Conservation (phyloP, 2,888 invertebrate genomes). For the Phoenoteleia sp. region DNA sequence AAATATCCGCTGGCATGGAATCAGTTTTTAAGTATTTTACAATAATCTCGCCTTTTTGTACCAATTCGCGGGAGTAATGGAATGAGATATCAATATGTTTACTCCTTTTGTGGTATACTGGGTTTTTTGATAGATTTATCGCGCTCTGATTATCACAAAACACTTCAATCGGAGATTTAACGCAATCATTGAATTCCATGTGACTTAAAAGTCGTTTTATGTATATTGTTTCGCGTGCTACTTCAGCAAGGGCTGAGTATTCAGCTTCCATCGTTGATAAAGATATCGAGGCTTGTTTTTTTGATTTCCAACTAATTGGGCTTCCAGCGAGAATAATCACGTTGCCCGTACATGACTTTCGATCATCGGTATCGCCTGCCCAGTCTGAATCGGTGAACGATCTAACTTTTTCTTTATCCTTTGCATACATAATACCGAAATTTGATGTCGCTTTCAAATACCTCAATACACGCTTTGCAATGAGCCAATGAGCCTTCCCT, state of each 20-base stretch:
- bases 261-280: conserved; percentile 42
- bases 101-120: conserved; percentile 56
- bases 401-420: conserved; percentile 20
- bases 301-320: conserved; percentile 17
- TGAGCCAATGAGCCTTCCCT: conserved; percentile 25
- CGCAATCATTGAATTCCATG: conserved; percentile 29
- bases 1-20: conserved; percentile 50
- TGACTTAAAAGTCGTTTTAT: conserved; percentile 4
- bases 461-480: conserved; percentile 66
- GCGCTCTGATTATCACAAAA: conserved; percentile 8
- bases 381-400: conserved; percentile 69
- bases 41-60: conserved; percentile 53
- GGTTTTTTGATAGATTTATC: conserved; percentile 31
- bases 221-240: conserved; percentile 21
- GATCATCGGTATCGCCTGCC: conserved; percentile 37
- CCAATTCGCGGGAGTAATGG: conserved; percentile 57
- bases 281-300: neutral
- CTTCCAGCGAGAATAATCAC: neutral
- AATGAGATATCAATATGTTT: conserved; percentile 69
- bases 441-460: conserved; percentile 64
- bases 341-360: conserved; percentile 33
- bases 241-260: conserved; percentile 21
- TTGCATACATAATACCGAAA: conserved; percentile 60
- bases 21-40: conserved; percentile 59
- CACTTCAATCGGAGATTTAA: conserved; percentile 5